Base-by-base conservation (phyloP, 92 coral and sea anemone species). In the Bergia sp. region DNA sequence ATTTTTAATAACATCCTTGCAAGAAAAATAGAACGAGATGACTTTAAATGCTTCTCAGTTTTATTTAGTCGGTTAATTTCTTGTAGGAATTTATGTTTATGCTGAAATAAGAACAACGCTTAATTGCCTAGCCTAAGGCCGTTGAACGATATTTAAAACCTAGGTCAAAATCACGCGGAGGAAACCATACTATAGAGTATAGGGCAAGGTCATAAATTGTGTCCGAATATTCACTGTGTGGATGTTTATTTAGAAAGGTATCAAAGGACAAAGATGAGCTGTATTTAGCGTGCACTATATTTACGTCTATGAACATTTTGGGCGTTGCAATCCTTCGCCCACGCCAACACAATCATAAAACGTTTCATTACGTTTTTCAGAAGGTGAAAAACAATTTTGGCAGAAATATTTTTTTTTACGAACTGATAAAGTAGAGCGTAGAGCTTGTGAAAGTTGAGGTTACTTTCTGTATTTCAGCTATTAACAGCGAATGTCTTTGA, bases 161-260 rank as follows among this genome's bases (percentile, higher is more conserved):
- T 44, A 18, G 47, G 80, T 76, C 80, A 76, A 76, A 76, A 76
- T 20, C 80, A 76, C 5, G 80, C 80, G 15, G 80, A 76, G 80
- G 12, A 38, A 1, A 76, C 36, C 29, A 29, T 29, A 29, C 29
- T 29, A 29, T 29, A 29, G 29, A 29, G 29, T 44, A 16, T 73
- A 37, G 15, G 77, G 42, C 77, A 73, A 73, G 77, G 79, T 40
- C 47, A 41, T 16, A 75, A 75, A 75, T 75, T n/a, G 79, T 61
- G 69, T 61, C 40, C 18, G 77, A 41, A 50, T 76, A 18, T 76
- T 76, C 23, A 76, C 45, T 5, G 9, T 76, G 23, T 41, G 7
- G 15, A 39, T 18, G 45, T 38, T 3, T 76, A 44, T 76, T 15
- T 15, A 76, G 45, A 10, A 76, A 41, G 58, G 69, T 61, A 61